Evolutionary conservation across 2,797 vertebrate genomes (phyloP), one percentile per base, ranked within the genome.

Genomic region (Neosilurus mollespiculum): DNA sequence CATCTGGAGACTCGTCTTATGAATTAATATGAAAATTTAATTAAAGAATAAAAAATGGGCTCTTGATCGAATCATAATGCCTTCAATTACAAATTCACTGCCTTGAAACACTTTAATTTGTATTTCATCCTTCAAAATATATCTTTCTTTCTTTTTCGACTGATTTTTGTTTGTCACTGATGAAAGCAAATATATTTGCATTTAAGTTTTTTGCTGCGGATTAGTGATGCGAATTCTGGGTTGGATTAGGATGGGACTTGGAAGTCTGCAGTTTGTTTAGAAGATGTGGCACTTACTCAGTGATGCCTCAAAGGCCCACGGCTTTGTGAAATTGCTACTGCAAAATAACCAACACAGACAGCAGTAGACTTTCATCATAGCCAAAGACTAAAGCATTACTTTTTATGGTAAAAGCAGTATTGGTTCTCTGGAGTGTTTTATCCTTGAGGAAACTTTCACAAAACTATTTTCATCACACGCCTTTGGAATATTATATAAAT

Each of bases 21-120:
- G 81, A 91, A 91, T 91, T 88, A 91, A 91, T 90, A 86, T 86
- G 87, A 91, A 88, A 83, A 87, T 81, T 90, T 91, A 91, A 91
- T 91, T 91, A 88, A 81, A 65, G 87, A 78, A 88, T 90, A 84
- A 89, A 79, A 91, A 89, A 65, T 61, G 7, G 80, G 84, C 90
- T 86, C 89, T 89, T 88, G 79, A 89, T 92, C 81, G 83, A 88
- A 92, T 89, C 87, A 84, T 86, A 91, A 88, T 80, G 84, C 72
- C 73, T 89, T 86, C 72, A 83, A 82, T 89, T 89, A 85, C 87
- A 73, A 81, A 85, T 53, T 51, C 78, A 26, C 80, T 72, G 81
- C 85, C 64, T 86, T 83, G 80, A 89, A 90, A 86, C 85, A 61
- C 76, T 80, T 84, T 88, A 84, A 87, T 91, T 91, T 88, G 79